Conservation (phyloP, 2,888 invertebrate genomes). For the Galeopsomyia nigrocyanea region DNA sequence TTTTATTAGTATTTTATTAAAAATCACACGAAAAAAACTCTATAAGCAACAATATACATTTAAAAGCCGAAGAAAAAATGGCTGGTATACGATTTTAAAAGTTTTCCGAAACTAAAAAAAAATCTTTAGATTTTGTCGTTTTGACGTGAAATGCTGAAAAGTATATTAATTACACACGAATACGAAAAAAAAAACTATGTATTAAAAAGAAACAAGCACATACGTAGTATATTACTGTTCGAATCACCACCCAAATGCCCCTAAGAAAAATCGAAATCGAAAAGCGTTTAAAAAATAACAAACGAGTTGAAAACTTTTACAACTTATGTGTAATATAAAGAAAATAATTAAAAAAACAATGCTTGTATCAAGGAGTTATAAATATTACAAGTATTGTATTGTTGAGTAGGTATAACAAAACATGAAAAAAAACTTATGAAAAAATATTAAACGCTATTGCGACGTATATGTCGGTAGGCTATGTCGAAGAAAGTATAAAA, state of each 20-base stretch:
- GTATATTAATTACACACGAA: slow-evolving; percentile 29
- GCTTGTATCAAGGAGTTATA: slow-evolving; percentile 38
- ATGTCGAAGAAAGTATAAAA: slow-evolving; percentile 47
- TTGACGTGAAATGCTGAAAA: slow-evolving; percentile 42
- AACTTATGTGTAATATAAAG: slow-evolving; percentile 41
- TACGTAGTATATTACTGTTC: slow-evolving; percentile 38
- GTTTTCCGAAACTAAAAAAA: slow-evolving; percentile 26
- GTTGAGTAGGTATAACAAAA: slow-evolving; percentile 41
- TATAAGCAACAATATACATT: too few species aligned
- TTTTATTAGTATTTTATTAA: slow-evolving; percentile 6
- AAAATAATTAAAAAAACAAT: slow-evolving; percentile 30
- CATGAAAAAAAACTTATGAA: slow-evolving; percentile 26
- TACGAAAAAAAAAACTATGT: slow-evolving; percentile 25
- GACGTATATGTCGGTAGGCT: slow-evolving; percentile 44
- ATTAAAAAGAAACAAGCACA: slow-evolving; percentile 35
- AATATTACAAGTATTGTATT: slow-evolving; percentile 44
- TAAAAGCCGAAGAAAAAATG: slow-evolving; percentile 6
- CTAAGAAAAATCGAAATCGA: slow-evolving; percentile 9
- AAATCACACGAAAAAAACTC: too few species aligned
- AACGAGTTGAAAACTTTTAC: slow-evolving; percentile 31
- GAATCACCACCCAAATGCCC: slow-evolving; percentile 38
- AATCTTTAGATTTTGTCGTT: slow-evolving; percentile 16
- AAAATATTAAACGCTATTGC: slow-evolving; percentile 36
- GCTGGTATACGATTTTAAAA: neutral
- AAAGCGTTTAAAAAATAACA: slow-evolving; percentile 19